Evolutionary conservation across 2,888 invertebrate genomes (phyloP), one percentile per base, ranked within the genome.

Genomic region (Harpalus rubripes): DNA sequence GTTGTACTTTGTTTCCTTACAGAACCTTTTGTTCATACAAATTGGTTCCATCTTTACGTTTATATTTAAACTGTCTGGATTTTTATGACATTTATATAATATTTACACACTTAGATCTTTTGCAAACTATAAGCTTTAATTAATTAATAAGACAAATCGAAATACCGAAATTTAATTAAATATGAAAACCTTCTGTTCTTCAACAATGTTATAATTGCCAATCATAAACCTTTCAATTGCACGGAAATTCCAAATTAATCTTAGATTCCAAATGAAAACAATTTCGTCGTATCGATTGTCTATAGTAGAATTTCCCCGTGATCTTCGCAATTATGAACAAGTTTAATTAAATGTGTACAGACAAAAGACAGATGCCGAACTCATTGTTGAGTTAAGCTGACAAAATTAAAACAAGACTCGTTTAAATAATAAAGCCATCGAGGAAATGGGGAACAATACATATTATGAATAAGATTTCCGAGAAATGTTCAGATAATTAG

Each of bases 201-300:
- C 26, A 26, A 26, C 63, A 63, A 26, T 63, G 63, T 26, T 63
- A 26, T 63, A 63, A 63, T 63, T 63, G 16, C 12, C 63, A 63
- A 63, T 63, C 63, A 63, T 18, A 63, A 63, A 26, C 22, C 26
- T 12, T 63, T 7, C 10, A 26, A 63, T 10, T 1, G 0, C 8
- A 26, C 22, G 63, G 63, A 63, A 63, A 63, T 63, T 63, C 26
- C 63, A 63, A 63, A 63, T 63, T 63, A 26, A 63, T 63, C 26
- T 63, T 26, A 63, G 26, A 63, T 63, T 63, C 26, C 10, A 63
- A 63, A 63, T 63, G 63, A 26, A 63, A 63, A 63, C 63, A 63
- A 63, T 63, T 63, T 63, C 63, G 18, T 63, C 26, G 63, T 63
- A 63, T 63, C 26, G 63, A 63, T 63, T 12, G 63, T 63, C 26